Percentiles rank a stretch among this genome's conserved stretches.
phyloP scores from a whole-genome alignment of 2,888 invertebrate genomes.

The Cataglyphis rosenhaueri region DNA sequence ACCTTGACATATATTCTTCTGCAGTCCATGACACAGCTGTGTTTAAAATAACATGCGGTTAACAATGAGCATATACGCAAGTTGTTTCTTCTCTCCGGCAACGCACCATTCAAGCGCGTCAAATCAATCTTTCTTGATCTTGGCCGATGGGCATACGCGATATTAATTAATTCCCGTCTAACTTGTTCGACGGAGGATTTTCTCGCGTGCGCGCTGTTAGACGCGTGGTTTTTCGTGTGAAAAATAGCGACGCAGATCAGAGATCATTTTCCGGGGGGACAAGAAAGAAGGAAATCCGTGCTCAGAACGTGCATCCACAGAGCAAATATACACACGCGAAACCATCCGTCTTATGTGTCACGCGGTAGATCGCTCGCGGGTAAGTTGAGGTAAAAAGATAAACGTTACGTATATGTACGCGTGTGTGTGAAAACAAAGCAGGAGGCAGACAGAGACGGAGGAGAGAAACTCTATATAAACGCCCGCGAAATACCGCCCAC shows the following conservation, averaged over 20 bases:
- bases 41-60: conserved; percentile 46
- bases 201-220: conserved; percentile 23
- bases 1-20: conserved; percentile 51
- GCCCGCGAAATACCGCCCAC: conserved; percentile 53
- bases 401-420: conserved; percentile 16
- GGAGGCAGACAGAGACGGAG: not conserved
- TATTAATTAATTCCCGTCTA: conserved; percentile 47
- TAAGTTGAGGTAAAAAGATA: conserved; percentile 29
- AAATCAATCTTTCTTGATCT: conserved; percentile 46
- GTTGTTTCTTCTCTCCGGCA: conserved; percentile 33
- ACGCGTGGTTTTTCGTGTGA: conserved; percentile 32
- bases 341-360: conserved; percentile 55
- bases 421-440: conserved; percentile 14
- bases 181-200: conserved; percentile 26
- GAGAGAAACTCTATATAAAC: conserved; percentile 44
- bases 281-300: conserved; percentile 20
- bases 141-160: conserved; percentile 40
- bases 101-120: conserved; percentile 49
- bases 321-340: conserved; percentile 26
- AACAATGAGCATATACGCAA: conserved; percentile 42
- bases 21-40: conserved; percentile 42
- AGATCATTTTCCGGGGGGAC: conserved; percentile 36
- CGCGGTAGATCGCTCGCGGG: conserved; percentile 60
- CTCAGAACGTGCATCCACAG: not conserved
- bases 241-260: conserved; percentile 36